Percentiles rank a stretch among this genome's conserved stretches.
These are phyloP conservation scores for Ochotona princeps DNA, from an alignment of 2,113 vertebrate species.

Conservation along the genomic window DNA sequence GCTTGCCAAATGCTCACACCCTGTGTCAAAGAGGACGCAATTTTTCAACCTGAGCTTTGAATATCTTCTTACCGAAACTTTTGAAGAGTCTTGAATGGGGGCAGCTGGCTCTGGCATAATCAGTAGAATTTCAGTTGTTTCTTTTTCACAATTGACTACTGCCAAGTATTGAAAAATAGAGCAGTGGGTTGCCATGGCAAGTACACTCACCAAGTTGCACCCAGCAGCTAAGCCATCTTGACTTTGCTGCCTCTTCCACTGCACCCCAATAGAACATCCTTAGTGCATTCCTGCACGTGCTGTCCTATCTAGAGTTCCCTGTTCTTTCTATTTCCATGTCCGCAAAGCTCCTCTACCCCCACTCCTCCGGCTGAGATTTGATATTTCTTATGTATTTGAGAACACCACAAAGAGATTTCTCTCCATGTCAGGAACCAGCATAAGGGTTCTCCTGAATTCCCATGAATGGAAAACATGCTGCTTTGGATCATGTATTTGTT, in stretches of 20 bases:
- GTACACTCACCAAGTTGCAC: neutral
- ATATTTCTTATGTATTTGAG: constrained; percentile 75
- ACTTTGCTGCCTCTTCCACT: constrained; percentile 44
- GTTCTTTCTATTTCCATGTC: neutral
- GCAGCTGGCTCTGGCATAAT: constrained; percentile 5
- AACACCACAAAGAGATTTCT: constrained; percentile 72
- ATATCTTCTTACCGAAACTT: constrained; percentile 45
- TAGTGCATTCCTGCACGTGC: constrained; percentile 81
- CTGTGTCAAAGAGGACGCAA: constrained; percentile 16
- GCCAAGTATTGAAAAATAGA: constrained; percentile 24
- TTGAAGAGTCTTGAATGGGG: neutral
- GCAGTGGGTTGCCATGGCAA: neutral
- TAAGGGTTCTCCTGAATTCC: constrained; percentile 49
- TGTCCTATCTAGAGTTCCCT: constrained; percentile 39
- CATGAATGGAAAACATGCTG: constrained; percentile 65
- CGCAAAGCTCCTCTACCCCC: neutral
- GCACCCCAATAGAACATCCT: constrained; percentile 77
- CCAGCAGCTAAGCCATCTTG: constrained; percentile 34
- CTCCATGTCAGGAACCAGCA: constrained; percentile 61
- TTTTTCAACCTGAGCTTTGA: constrained; percentile 40
- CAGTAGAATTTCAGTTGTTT: neutral
- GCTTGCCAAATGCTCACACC: constrained; percentile 64
- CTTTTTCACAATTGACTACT: neutral
- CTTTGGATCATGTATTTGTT: constrained; percentile 79
- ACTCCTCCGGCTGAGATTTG: constrained; percentile 54